These are phyloP conservation scores for Drosophila paramelanica DNA, from an alignment of 2,888 invertebrate genomes.

Conservation along the genomic window DNA sequence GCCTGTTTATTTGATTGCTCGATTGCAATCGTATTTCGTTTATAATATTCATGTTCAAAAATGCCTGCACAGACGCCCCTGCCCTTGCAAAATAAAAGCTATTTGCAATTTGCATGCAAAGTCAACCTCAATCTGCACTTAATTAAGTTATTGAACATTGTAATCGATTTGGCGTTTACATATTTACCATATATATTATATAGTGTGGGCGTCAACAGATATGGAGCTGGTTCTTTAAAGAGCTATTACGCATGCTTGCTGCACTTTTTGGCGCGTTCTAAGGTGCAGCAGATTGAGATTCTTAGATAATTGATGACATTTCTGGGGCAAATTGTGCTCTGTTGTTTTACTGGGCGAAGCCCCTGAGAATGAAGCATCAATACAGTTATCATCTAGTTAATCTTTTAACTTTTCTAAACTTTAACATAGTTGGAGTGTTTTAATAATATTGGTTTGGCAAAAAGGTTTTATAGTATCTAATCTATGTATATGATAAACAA, in stretches of 20 bases:
- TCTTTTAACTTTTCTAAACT: not conserved
- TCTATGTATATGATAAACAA: too few species aligned
- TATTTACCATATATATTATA: constrained; percentile 15
- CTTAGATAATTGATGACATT: constrained; percentile 55
- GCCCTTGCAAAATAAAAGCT: not conserved
- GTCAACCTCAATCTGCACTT: constrained; percentile 39
- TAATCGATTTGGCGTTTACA: constrained; percentile 38
- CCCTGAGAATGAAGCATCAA: not conserved
- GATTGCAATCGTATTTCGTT: constrained; percentile 8
- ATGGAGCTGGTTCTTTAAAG: constrained; percentile 19
- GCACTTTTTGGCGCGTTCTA: constrained; percentile 5
- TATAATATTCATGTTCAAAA: constrained; percentile 15
- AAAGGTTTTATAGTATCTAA: too few species aligned
- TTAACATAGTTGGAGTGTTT: not conserved
- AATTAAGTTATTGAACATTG: constrained; percentile 71
- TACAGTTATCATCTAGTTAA: not conserved
- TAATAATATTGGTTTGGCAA: too few species aligned
- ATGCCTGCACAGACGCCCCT: constrained; percentile 14
- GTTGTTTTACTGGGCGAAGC: not conserved
- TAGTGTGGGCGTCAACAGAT: constrained; percentile 17
- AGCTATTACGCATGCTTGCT: constrained; percentile 40
- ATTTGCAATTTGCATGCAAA: constrained; percentile 46
- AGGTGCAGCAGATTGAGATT: constrained; percentile 60
- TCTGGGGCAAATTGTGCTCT: constrained; percentile 36
- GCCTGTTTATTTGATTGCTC: constrained; percentile 35